Evolutionary conservation across 2,113 vertebrate genomes (phyloP), one percentile per base, ranked within the genome.

Genomic region (Xiphorhynchus elegans): DNA sequence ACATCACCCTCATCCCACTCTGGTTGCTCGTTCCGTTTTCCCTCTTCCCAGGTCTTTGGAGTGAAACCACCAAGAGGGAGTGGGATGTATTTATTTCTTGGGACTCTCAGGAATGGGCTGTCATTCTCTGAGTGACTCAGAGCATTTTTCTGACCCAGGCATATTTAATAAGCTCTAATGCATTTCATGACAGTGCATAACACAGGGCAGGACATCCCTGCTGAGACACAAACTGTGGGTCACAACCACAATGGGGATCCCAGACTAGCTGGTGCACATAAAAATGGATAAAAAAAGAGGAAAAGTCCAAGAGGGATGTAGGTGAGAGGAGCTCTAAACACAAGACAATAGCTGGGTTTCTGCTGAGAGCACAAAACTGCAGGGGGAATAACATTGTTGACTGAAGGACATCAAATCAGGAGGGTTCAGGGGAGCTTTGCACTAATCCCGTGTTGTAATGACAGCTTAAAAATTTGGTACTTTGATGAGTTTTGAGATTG

Each of bases 401-500:
- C 88, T 47, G 88, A 90, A 96, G 92, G 93, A 95, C 91, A 97
- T 60, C 87, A 95, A 97, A 97, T 97, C 96, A 95, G 97, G 96
- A 95, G 97, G 96, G 93, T 97, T 97, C 82, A 80, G 90, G 87
- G 89, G 80, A 94, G 97, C 96, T 98, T 98, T 98, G 98, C 93
- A 92, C 97, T 98, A 99, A 99, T 99, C 98, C 98, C 89, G 93
- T 97, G 97, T 98, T 98, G 98, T 98, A 98, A 98, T 98, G 96
- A 97, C 97, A 98, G 97, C 98, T 98, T 98, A 98, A 98, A 98
- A 98, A 97, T 98, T 97, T 97, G 97, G 96, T 97, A 92, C 94
- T 98, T 98, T 98, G 98, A 99, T 99, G 98, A 99, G 98, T 99
- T 98, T 97, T 69, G 98, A 98, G 98, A 99, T 98, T 99, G 98